Evolutionary conservation across 2,113 vertebrate genomes (phyloP).

Genomic region (Microcebus lehilahytsara): DNA sequence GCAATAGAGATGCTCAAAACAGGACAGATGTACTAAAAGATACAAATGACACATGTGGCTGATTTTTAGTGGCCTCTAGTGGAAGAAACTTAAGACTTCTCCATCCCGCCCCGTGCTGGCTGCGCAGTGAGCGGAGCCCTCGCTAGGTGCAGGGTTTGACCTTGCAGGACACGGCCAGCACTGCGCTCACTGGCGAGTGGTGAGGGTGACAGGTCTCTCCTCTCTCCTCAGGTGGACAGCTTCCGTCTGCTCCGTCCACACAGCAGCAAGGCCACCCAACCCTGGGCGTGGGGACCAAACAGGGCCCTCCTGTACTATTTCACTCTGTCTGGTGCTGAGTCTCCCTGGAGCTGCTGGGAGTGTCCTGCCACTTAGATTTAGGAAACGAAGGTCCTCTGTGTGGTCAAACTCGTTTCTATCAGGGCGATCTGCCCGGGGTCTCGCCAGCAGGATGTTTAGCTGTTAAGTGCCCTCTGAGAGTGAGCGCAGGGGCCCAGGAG

Average conservation of each 20-base stretch:
- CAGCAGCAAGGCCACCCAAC: not conserved
- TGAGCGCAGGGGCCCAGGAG: not conserved
- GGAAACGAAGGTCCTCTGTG: not conserved
- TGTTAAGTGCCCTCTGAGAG: too few species aligned
- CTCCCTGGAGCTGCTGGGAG: too few species aligned
- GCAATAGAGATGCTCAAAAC: not conserved
- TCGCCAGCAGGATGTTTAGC: not conserved
- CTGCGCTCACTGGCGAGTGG: not conserved
- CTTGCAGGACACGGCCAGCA: not conserved
- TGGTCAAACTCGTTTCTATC: not conserved
- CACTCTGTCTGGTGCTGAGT: not conserved
- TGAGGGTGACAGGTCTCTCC: not conserved
- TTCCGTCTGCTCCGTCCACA: not conserved
- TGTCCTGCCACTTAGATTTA: not conserved
- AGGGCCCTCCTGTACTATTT: not conserved
- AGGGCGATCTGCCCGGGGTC: not conserved
- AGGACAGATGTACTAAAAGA: not conserved
- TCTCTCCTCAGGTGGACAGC: not conserved
- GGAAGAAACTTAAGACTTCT: not conserved
- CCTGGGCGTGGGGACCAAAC: not conserved
- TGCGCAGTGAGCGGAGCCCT: not conserved
- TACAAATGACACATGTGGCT: not conserved
- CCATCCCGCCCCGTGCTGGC: not conserved
- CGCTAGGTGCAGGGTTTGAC: not conserved
- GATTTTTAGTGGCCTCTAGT: not conserved